phyloP scores from a whole-genome alignment of 1,140 invertebrate genomes.

The Cotesia glomerata region DNA sequence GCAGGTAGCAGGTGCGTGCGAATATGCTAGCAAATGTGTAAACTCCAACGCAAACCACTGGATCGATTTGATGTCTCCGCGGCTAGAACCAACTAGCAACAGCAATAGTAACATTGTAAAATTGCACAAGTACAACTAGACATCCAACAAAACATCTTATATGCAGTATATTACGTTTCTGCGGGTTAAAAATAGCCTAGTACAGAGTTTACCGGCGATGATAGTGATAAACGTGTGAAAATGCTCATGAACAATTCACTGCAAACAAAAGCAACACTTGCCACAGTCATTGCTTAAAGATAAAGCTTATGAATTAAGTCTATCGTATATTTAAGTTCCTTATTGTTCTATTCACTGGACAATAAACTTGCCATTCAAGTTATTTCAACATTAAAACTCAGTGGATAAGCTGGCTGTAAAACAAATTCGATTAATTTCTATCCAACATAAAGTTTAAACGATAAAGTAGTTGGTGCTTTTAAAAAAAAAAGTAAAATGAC shows the following conservation, averaged over 20 bases:
- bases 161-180: too few relatives aligned
- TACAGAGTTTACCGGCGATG: too few relatives aligned
- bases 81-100: conserved; percentile 39
- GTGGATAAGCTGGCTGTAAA: too few relatives aligned
- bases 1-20: conserved; percentile 10
- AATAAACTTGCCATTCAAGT: background rate
- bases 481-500: background rate
- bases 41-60: conserved; percentile 17
- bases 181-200: too few relatives aligned
- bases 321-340: background rate
- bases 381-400: background rate
- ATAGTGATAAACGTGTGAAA: too few relatives aligned
- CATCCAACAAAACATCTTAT: too few relatives aligned
- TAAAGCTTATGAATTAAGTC: background rate
- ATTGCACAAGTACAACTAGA: too few relatives aligned
- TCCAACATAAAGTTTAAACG: too few relatives aligned
- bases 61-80: conserved; percentile 49
- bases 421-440: background rate
- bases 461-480: too few relatives aligned
- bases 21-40: background rate
- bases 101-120: too few relatives aligned
- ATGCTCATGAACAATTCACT: too few relatives aligned
- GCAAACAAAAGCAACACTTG: background rate
- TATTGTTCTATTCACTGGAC: background rate
- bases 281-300: background rate